A percentile compares a stretch with the other conserved stretches of the same genome.
phyloP scores from a whole-genome alignment of 1,140 invertebrate species.

The Bombus pascuorum region DNA sequence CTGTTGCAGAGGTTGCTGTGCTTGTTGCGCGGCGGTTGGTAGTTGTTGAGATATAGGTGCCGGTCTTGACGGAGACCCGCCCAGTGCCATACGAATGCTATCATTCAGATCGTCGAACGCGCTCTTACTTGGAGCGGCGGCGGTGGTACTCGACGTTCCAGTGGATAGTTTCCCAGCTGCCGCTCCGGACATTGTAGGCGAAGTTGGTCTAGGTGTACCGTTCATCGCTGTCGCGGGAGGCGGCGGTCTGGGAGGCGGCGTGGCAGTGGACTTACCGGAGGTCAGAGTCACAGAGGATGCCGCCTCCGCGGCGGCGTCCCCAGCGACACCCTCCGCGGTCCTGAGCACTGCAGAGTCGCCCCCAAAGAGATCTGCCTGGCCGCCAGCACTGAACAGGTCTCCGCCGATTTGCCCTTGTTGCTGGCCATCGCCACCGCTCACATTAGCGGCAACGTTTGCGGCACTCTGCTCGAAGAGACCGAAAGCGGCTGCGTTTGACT shows the following conservation, averaged over 20 bases:
- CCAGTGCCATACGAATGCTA: constrained; percentile 87
- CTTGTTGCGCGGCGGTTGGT: constrained; percentile 71
- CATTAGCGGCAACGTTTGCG: constrained; percentile 73
- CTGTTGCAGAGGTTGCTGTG: constrained; percentile 75
- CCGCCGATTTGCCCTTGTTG: constrained; percentile 60
- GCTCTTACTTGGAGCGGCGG: constrained; percentile 82
- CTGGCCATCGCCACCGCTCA: constrained; percentile 25
- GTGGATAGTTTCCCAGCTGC: constrained; percentile 70
- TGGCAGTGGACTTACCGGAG: constrained; percentile 77
- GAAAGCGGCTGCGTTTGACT: constrained; percentile 53
- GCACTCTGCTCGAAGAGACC: constrained; percentile 65
- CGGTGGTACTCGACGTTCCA: constrained; percentile 47
- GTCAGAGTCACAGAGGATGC: constrained; percentile 67
- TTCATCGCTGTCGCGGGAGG: constrained; percentile 79
- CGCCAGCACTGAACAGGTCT: constrained; percentile 80
- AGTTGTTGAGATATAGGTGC: constrained; percentile 73
- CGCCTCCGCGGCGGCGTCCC: constrained; percentile 70
- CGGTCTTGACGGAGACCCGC: constrained; percentile 84
- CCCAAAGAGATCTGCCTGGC: constrained; percentile 80
- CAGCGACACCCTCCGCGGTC: constrained; percentile 67
- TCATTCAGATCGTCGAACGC: constrained; percentile 89
- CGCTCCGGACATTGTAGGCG: constrained; percentile 73
- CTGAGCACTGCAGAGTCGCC: constrained; percentile 77
- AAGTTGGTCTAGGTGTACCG: constrained; percentile 81
- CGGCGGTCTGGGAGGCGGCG: constrained; percentile 83